Percentiles rank a stretch among this genome's conserved stretches.
phyloP scores from a whole-genome alignment of 1,140 invertebrate species.

The Sipha flava region DNA sequence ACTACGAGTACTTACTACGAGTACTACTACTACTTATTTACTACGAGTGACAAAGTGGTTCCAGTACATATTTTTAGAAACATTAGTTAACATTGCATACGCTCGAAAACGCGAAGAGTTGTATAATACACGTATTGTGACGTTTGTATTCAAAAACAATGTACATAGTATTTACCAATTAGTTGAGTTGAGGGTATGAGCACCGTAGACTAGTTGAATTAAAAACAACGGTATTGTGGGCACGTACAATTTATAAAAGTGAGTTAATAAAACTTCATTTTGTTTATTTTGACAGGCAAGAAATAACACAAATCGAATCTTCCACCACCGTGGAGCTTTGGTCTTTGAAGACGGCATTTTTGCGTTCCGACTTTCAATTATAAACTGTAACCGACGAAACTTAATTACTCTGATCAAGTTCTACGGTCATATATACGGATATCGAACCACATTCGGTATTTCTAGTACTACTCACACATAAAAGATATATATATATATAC shows the following conservation, averaged over 20 bases:
- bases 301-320: conserved; percentile 7
- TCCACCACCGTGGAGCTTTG: not conserved
- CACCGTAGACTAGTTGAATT: not conserved
- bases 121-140: not conserved
- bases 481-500: too few species aligned
- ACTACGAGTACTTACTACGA: too few species aligned
- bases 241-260: not conserved
- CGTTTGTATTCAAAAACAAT: not conserved
- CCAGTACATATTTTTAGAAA: too few species aligned
- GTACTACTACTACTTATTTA: too few species aligned
- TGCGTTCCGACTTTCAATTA: not conserved
- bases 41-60: too few species aligned
- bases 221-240: not conserved
- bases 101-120: too few species aligned
- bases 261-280: not conserved
- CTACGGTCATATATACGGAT: too few species aligned
- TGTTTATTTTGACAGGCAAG: conserved; percentile 7
- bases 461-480: too few species aligned
- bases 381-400: not conserved
- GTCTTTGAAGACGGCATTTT: not conserved
- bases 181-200: not conserved
- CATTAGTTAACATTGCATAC: too few species aligned
- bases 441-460: too few species aligned
- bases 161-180: not conserved
- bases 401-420: not conserved